A percentile compares a stretch with the other conserved stretches of the same genome.
Conservation (phyloP, 2,797 vertebrate genomes). For the Amazona finschi region DNA sequence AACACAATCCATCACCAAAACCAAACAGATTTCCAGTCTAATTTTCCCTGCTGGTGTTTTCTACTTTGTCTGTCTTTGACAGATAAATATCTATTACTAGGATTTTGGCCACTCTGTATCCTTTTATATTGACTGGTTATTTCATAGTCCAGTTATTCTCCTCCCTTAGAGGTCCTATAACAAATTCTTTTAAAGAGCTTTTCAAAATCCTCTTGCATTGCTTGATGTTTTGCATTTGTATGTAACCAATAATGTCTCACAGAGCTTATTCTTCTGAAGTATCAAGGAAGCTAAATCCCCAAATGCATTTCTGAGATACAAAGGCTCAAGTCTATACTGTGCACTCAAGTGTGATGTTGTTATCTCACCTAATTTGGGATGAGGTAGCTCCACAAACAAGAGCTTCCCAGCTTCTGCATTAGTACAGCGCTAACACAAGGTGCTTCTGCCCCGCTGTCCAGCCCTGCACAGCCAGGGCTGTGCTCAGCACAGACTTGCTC, state of each 20-base stretch:
- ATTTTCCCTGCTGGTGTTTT: neutral
- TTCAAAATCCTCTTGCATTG: neutral
- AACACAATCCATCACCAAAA: neutral
- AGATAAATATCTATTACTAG: constrained; percentile 8
- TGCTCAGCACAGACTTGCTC: neutral
- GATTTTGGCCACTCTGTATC: neutral
- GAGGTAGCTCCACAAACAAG: neutral
- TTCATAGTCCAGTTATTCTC: neutral
- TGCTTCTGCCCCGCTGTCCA: neutral
- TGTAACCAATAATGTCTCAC: neutral
- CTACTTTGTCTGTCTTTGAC: neutral
- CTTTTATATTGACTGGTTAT: neutral
- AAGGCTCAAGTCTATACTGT: rapidly evolving
- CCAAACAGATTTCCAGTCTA: neutral
- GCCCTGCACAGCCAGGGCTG: neutral
- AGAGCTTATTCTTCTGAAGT: neutral
- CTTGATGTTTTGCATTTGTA: neutral
- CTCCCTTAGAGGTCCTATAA: neutral
- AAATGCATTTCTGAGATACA: neutral
- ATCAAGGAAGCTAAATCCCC: neutral
- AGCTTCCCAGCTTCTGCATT: neutral
- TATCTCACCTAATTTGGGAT: neutral
- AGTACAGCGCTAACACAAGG: rapidly evolving
- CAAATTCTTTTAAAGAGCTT: neutral
- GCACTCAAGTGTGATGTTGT: neutral